phyloP scores from a whole-genome alignment of 2,797 vertebrate genomes.

The Anabas testudineus region DNA sequence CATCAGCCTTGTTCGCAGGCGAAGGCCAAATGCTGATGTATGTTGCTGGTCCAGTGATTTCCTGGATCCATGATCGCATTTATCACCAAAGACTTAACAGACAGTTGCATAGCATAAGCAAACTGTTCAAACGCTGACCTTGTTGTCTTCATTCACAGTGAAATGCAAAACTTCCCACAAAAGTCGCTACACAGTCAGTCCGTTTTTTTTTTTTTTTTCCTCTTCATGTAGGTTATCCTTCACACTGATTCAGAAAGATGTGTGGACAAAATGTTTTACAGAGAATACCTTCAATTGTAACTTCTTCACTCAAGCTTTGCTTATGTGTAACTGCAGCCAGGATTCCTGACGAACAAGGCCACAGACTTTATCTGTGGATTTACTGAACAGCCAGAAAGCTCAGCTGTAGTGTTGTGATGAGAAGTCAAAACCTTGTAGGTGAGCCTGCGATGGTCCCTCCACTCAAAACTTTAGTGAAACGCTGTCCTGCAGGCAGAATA shows the following conservation, averaged over 20 bases:
- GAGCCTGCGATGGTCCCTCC: slow-evolving; percentile 17
- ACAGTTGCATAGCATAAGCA: slow-evolving; percentile 38
- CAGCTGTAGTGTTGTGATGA: slow-evolving; percentile 27
- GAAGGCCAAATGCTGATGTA: slow-evolving; percentile 23
- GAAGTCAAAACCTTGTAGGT: slow-evolving; percentile 29
- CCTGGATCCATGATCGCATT: slow-evolving; percentile 37
- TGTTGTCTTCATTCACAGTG: slow-evolving; percentile 69
- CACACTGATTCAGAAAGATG: slow-evolving; percentile 22
- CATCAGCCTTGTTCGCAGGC: slow-evolving; percentile 23
- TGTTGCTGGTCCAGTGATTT: slow-evolving; percentile 23
- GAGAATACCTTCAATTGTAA: slow-evolving; percentile 21
- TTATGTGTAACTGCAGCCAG: slow-evolving; percentile 16
- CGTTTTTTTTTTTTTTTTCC: slow-evolving; percentile 14
- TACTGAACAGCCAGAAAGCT: neutral
- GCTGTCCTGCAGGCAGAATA: slow-evolving; percentile 21
- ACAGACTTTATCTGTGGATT: slow-evolving; percentile 17
- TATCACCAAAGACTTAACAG: slow-evolving; percentile 41
- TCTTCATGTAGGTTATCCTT: slow-evolving; percentile 33
- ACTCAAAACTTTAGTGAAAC: slow-evolving; percentile 16
- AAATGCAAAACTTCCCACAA: slow-evolving; percentile 36
- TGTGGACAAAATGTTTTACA: neutral
- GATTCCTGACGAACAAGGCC: slow-evolving; percentile 14
- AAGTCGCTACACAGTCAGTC: slow-evolving; percentile 25
- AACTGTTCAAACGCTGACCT: slow-evolving; percentile 46
- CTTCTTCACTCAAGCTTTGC: slow-evolving; percentile 23